Evolutionary conservation across 2,888 invertebrate genomes (phyloP), one percentile per base, ranked within the genome.

Genomic region (Tiphia femorata): DNA sequence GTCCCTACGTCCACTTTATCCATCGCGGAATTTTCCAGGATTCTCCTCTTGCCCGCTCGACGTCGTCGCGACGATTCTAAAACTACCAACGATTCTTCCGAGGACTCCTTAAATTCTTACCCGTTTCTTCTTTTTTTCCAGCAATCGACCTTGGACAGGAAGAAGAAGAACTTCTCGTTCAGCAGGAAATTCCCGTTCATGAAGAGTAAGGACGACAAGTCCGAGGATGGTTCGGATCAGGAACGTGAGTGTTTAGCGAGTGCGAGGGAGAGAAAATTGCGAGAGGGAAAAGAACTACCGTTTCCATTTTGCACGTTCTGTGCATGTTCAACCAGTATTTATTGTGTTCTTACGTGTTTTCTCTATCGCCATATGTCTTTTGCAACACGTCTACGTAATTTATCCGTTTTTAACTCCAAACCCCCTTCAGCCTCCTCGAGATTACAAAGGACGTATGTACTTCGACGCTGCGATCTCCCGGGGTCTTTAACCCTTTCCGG

Each of bases 141-240:
- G 91, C 94, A 95, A 89, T 96, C 95, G 70, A 96, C 96, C 35
- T 87, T 96, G 81, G 96, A 96, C 86, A 90, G 96, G 82, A 96
- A 96, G 88, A 97, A 98, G 91, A 97, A 98, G 86, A 98, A 98
- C 81, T 93, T 98, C 79, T 97, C 97, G 56, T 98, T 99, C 86
- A 97, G 97, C 81, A 90, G 98, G 84, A 96, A 95, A 85, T 98
- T 99, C 86, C 98, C 98, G 30, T 99, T 99, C 86, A 98, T 98
- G 94, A 99, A 99, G 89, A 97, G 97, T 86, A 96, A 97, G 87
- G 98, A 99, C 84, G 96, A 97, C 82, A 96, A 96, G 85, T 95
- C 94, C 48, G 96, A 97, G 86, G 97, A 98, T 81, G 95, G 96
- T 83, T 97, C 96, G 73, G 96, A 96, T 83, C 96, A 95, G 88